Base-by-base conservation (phyloP, 1,140 invertebrate species). In the Scaptomyza hsui region DNA sequence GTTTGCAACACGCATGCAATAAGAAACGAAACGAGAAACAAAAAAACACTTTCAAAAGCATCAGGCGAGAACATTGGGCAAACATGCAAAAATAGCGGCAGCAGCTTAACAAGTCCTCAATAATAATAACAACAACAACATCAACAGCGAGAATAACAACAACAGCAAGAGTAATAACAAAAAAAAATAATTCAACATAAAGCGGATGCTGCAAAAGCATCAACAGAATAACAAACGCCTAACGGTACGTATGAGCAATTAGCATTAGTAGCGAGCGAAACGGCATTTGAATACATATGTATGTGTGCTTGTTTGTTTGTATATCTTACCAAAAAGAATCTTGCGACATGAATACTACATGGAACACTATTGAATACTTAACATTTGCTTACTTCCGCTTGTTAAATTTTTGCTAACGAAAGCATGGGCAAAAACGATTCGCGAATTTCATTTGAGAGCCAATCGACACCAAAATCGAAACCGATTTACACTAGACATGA, bases 241-340 rank as follows among this genome's bases (percentile, higher is more conserved):
- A 78, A 88, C 68, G 63, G 67, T 82, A 75, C 82, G 78, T 73
- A 88, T 88, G 63, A 78, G 82, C 64, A 61, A 82, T 82, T 62
- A 64, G 53, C 53, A 64, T 88, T 88, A 88, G 78, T 78, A 71
- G 57, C 71, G 52, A 59, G 29, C 57, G 52, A 32, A 64, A 44
- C 65, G 53, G 57, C 32, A 3, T 37, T 29, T 57, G 7, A 47
- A 5, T 59, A 19, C 21, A 2, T 56, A 18, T 44, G 13, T 52
- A 10, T 60, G 51, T 39, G 3, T 24, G 37, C 41, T 37, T 15
- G 51, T 18, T 12, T 53, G 18, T 37, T 24, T 51, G 26, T 29
- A 49, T 72, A 62, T 69, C 77, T 86, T 86, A 85, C 81, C 81
- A 49, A 69, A 24, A 35, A 48, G 32, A 67, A 71, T 42, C 44